These are phyloP conservation scores for Erithacus rubecula DNA, from an alignment of 2,797 vertebrate species.

Conservation along the genomic window DNA sequence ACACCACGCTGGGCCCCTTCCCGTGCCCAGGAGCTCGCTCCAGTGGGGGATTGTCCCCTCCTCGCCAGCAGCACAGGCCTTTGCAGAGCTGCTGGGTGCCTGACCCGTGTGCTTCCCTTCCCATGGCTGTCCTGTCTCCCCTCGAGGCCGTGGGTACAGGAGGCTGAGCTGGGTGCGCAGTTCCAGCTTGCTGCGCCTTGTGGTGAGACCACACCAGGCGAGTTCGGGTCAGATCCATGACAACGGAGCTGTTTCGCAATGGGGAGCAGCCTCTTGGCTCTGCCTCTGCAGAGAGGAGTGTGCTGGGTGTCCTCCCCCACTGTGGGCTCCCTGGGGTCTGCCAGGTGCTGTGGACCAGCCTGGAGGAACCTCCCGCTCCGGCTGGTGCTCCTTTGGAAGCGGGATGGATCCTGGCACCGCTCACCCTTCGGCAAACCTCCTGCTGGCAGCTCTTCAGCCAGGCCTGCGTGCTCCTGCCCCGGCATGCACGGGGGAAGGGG, in stretches of 20 bases:
- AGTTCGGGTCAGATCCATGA: slow-evolving; percentile 25
- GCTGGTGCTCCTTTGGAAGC: neutral
- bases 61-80: neutral
- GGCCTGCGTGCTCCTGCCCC: neutral
- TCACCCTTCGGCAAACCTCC: neutral
- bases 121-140: neutral
- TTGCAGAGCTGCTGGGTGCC: neutral
- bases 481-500: neutral
- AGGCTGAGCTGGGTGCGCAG: neutral
- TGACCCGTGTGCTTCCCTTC: neutral
- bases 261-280: slow-evolving; percentile 6
- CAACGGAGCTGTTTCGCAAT: slow-evolving; percentile 8
- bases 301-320: neutral
- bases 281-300: neutral
- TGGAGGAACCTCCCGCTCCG: neutral
- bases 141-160: neutral
- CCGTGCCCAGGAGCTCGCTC: neutral
- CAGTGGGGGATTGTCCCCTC: fast-evolving
- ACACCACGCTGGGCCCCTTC: neutral
- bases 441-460: neutral
- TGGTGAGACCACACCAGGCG: slow-evolving; percentile 2
- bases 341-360: neutral
- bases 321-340: neutral
- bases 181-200: neutral
- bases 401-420: neutral